Conservation (phyloP, 2,888 invertebrate genomes). For the Pandemis corylana region DNA sequence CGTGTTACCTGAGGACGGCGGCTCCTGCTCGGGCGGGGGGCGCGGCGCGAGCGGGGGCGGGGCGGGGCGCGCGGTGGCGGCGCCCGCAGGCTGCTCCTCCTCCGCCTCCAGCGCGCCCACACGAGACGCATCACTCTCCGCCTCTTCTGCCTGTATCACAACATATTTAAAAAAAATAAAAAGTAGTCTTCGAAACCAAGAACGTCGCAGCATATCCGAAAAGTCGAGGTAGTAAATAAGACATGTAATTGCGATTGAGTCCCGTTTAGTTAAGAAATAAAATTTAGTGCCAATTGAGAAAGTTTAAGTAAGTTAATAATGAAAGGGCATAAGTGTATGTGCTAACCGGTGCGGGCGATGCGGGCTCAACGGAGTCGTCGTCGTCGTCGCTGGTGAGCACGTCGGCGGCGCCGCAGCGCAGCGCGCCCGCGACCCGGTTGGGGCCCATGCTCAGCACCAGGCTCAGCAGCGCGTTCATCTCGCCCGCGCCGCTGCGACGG, state of each 20-base stretch:
- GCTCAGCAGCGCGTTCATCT: slow-evolving; percentile 80
- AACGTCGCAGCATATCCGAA: too few species aligned
- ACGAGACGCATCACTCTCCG: not conserved
- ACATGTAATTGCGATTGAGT: too few species aligned
- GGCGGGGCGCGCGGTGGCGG: not conserved
- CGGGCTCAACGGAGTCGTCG: slow-evolving; percentile 33
- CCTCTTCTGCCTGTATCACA: not conserved
- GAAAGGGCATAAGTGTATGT: not conserved
- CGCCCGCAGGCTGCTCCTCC: not conserved
- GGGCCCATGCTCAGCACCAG: slow-evolving; percentile 79
- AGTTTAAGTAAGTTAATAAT: too few species aligned
- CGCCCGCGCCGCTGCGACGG: slow-evolving; percentile 69
- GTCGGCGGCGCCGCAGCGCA: slow-evolving; percentile 62
- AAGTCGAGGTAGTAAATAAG: too few species aligned
- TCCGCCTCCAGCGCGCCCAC: not conserved
- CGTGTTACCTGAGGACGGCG: not conserved
- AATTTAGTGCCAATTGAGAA: too few species aligned
- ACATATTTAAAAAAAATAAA: not conserved
- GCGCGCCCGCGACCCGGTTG: slow-evolving; percentile 73
- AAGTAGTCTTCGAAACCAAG: too few species aligned
- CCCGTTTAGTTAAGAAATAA: too few species aligned
- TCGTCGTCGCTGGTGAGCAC: slow-evolving; percentile 47
- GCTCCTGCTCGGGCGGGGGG: too few species aligned
- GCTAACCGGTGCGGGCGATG: not conserved
- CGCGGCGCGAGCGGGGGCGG: not conserved